A percentile compares a stretch with the other conserved stretches of the same genome.
Conservation (phyloP, 1,140 invertebrate genomes). For the Rhagoletis zephyria region DNA sequence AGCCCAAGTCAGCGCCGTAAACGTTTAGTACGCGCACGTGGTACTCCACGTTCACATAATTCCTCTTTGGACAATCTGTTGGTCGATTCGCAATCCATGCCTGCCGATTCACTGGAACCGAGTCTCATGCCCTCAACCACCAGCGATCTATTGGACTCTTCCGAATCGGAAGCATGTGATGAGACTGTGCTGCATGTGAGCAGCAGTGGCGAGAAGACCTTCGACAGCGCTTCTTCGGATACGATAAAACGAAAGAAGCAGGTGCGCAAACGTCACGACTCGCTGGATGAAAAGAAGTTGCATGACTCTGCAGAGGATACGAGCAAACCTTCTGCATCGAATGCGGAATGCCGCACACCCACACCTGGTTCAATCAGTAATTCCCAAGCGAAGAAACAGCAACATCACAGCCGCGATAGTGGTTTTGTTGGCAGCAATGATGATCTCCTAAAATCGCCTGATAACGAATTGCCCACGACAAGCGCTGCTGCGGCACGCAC, state of each 20-base stretch:
- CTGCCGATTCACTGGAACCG: constrained; percentile 75
- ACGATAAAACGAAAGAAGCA: constrained; percentile 89
- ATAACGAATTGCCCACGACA: constrained; percentile 70
- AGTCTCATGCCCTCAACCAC: constrained; percentile 67
- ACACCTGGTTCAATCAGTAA: constrained; percentile 70
- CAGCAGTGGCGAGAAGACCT: constrained; percentile 76
- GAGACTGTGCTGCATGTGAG: constrained; percentile 78
- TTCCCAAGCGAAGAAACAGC: constrained; percentile 67
- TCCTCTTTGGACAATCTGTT: constrained; percentile 85
- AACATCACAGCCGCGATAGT: constrained; percentile 86
- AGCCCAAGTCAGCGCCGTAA: constrained; percentile 89
- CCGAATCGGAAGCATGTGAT: constrained; percentile 85
- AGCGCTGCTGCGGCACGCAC: constrained; percentile 53
- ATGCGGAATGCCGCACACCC: constrained; percentile 76
- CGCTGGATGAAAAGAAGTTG: constrained; percentile 74
- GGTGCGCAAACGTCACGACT: constrained; percentile 78
- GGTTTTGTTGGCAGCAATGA: constrained; percentile 91
- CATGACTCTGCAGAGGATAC: constrained; percentile 68
- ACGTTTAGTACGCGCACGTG: constrained; percentile 83
- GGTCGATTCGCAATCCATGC: constrained; percentile 73
- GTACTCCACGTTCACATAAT: constrained; percentile 85
- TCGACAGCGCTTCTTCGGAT: constrained; percentile 77
- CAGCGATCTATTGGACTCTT: constrained; percentile 77
- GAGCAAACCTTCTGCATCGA: constrained; percentile 57
- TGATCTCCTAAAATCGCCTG: constrained; percentile 82